Percentiles rank a stretch among this genome's conserved stretches.
phyloP scores from a whole-genome alignment of 1,140 invertebrate genomes.

The Brachionus angularis region DNA sequence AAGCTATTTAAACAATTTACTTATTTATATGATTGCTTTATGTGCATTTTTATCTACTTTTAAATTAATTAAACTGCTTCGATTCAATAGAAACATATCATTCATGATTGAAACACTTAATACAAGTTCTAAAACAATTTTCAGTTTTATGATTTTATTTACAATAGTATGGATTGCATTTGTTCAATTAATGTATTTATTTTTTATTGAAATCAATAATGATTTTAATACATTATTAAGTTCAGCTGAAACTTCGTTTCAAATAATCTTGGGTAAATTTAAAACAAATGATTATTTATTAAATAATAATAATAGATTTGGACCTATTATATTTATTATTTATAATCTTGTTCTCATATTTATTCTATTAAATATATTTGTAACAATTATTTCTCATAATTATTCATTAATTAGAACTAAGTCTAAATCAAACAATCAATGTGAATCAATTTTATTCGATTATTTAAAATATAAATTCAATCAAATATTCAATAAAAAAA shows the following conservation, averaged over 20 bases:
- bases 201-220: constrained; percentile 56
- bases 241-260: constrained; percentile 60
- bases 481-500: too few relatives aligned
- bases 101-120: constrained; percentile 55
- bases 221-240: constrained; percentile 60
- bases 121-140: constrained; percentile 50
- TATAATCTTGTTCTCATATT: too few relatives aligned
- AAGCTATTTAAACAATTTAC: constrained; percentile 59
- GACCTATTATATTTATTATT: too few relatives aligned
- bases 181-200: constrained; percentile 60
- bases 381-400: too few relatives aligned
- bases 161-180: constrained; percentile 56
- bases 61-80: constrained; percentile 61
- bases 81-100: constrained; percentile 61
- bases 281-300: too few relatives aligned
- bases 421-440: too few relatives aligned
- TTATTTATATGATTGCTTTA: constrained; percentile 59
- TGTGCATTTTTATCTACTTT: constrained; percentile 60
- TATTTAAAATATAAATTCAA: too few relatives aligned
- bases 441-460: too few relatives aligned
- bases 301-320: too few relatives aligned
- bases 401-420: too few relatives aligned
- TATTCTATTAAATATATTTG: too few relatives aligned
- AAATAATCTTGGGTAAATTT: constrained; percentile 55
- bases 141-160: constrained; percentile 57